Base-by-base conservation (phyloP, 64 coral and sea anemone genomes). In the Actinia equina region DNA sequence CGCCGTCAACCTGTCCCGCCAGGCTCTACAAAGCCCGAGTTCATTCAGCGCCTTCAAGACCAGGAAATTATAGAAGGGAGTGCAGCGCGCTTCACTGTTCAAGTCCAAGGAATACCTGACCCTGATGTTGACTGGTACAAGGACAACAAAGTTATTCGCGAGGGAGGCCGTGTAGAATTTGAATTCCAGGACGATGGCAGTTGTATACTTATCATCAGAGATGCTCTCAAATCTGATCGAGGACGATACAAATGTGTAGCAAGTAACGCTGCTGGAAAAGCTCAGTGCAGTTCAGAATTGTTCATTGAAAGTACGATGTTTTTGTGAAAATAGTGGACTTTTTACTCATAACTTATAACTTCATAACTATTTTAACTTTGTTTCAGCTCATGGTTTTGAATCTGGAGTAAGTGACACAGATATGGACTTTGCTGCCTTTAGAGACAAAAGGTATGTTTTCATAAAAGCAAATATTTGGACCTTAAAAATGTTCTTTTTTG, bases 101-200 rank as follows among this genome's bases (percentile, higher is more conserved):
- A 89, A 22, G 90, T 99, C 43, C 90, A 91, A 95, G 97, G 97
- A 59, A 93, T 67, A 17, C 97, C 97, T 9, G 97, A 99, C 85
- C 97, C 97, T 0, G 93, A 99, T 16, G 86, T 99, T 44, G 93
- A 95, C 30, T 99, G 97, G 97, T 99, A 99, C 88, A 99, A 95
- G 70, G 86, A 99, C 62, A 99, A 99, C 76, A 88, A 90, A 42
- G 94, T 92, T 56, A 93, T 99, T 42, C 88, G 89, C 9, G 93
- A 99, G 45, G 93, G 97, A 37, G 90, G 93, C 78, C 88, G 93
- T 7, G 86, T 95, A 41, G 91, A 95, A 77, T 99, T 93, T 61
- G 25, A 80, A 67, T 93, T 92, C 82, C 85, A 91, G 44, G 97
- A 99, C 58, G 93, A 95, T 71, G 97, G 97, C 3, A 69, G 89